Percentiles rank a stretch among this genome's conserved stretches.
Conservation (phyloP, 2,888 invertebrate genomes). For the Micropterix aruncella region DNA sequence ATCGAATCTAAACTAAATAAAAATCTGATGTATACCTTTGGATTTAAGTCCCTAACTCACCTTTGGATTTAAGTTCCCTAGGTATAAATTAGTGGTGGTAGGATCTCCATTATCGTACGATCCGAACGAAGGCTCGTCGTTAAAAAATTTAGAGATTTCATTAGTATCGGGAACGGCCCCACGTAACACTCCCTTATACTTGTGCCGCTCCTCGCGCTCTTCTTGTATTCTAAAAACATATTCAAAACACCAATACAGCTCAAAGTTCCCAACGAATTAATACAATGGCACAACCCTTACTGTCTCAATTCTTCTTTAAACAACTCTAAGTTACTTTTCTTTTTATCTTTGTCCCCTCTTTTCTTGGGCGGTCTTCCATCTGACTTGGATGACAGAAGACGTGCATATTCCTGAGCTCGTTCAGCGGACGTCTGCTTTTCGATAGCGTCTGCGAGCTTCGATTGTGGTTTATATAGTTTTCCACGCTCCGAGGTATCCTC, state of each 20-base stretch:
- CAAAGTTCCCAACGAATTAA: background rate
- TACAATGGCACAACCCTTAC: constrained; percentile 37
- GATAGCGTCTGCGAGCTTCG: constrained; percentile 49
- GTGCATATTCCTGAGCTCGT: constrained; percentile 54
- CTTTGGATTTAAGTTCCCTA: constrained; percentile 95
- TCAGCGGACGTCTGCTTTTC: constrained; percentile 45
- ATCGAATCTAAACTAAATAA: too few species aligned
- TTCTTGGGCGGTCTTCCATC: constrained; percentile 24
- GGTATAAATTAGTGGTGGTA: constrained; percentile 93
- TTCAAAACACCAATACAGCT: constrained; percentile 3
- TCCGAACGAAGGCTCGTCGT: constrained; percentile 42
- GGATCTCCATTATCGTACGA: constrained; percentile 94
- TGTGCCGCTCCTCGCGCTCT: constrained; percentile 90
- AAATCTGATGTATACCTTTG: too few species aligned
- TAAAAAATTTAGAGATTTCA: constrained; percentile 18
- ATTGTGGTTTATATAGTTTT: constrained; percentile 85
- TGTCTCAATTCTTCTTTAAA: constrained; percentile 97
- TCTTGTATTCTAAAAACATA: constrained; percentile 72
- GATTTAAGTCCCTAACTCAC: too few species aligned
- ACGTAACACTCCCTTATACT: constrained; percentile 64
- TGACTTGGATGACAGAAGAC: constrained; percentile 38
- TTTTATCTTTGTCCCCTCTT: constrained; percentile 69
- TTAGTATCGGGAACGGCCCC: constrained; percentile 26
- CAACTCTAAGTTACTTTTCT: constrained; percentile 92
- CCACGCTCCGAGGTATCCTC: constrained; percentile 83